These are phyloP conservation scores for Helicoverpa zea DNA, from an alignment of 1,140 invertebrate species.

Conservation along the genomic window DNA sequence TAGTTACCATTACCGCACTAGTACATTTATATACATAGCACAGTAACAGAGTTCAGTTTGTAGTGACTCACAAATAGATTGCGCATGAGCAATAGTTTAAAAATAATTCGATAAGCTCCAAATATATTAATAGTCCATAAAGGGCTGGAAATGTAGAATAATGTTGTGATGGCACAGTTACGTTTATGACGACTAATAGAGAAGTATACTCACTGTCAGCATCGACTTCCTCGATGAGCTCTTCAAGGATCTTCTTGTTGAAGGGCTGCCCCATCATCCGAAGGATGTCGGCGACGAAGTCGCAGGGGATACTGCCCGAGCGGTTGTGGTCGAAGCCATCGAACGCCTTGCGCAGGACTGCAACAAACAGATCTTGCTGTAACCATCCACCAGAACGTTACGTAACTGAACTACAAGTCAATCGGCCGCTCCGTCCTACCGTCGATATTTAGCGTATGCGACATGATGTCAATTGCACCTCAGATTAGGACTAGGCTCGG, in stretches of 20 bases:
- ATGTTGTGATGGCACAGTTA: background rate
- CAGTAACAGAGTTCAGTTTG: background rate
- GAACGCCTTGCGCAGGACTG: conserved; percentile 97
- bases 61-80: conserved; percentile 16
- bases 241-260: conserved; percentile 97
- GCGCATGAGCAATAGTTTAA: conserved; percentile 12
- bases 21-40: no score
- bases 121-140: background rate
- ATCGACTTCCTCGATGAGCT: conserved; percentile 98
- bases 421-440: conserved; percentile 60
- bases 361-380: conserved; percentile 72
- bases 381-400: conserved; percentile 54
- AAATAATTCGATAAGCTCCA: conserved; percentile 21
- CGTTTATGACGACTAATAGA: background rate
- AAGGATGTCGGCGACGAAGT: conserved; percentile 97
- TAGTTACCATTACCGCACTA: background rate
- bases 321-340: conserved; percentile 98
- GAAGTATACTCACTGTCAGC: conserved; percentile 94
- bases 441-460: conserved; percentile 72
- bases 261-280: conserved; percentile 98
- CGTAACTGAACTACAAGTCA: conserved; percentile 53
- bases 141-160: background rate
- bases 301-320: conserved; percentile 96
- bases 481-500: conserved; percentile 29
- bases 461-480: conserved; percentile 27